Base-by-base conservation (phyloP, 2,797 vertebrate genomes). In the Malacoctenus gilli region DNA sequence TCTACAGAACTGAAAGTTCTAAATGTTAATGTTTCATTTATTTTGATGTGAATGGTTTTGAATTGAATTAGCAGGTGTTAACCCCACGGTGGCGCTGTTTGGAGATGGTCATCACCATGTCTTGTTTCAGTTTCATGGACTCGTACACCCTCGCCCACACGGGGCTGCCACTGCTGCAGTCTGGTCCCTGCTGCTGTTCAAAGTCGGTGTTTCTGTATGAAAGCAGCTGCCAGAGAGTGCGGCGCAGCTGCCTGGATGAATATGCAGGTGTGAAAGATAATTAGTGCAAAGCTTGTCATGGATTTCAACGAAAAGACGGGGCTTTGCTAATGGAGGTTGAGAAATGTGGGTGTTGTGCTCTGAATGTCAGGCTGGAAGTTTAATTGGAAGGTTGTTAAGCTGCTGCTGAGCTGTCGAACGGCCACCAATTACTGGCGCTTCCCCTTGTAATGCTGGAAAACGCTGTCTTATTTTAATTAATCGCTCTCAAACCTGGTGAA, bases 361-460 rank as follows among this genome's bases (percentile, higher is more conserved):
- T 63, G 57, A 74, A 67, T 68, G 72, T 73, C 76, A 75, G 68
- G 5, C 52, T 56, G 5, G 22, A 9, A 54, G 55, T 41, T 46
- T 85, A 85, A 85, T 84, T 83, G 66, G 66, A 30, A 37, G 42
- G 42, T 53, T 63, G 61, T 72, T 66, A 46, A 48, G 60, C 30
- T 28, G 49, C 59, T 22, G 59, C 20, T n/a, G 28, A 66, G 61
- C 50, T 52, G 42, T 75, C 79, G 78, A 56, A 79, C 59, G 49
- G 74, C 75, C 9, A 53, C 39, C 53, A 75, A 65, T 77, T 73
- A 62, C 32, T 41, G 31, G 25, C 52, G 35, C 61, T 36, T 71
- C 39, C 21, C 20, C 43, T 40, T 60, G 34, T 80, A 38, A 68
- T 61, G 38, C 32, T 36, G 39, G 39, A 64, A 57, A 42, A 31